These are phyloP conservation scores for Aythya baeri DNA, from an alignment of 2,113 vertebrate genomes.

Conservation along the genomic window DNA sequence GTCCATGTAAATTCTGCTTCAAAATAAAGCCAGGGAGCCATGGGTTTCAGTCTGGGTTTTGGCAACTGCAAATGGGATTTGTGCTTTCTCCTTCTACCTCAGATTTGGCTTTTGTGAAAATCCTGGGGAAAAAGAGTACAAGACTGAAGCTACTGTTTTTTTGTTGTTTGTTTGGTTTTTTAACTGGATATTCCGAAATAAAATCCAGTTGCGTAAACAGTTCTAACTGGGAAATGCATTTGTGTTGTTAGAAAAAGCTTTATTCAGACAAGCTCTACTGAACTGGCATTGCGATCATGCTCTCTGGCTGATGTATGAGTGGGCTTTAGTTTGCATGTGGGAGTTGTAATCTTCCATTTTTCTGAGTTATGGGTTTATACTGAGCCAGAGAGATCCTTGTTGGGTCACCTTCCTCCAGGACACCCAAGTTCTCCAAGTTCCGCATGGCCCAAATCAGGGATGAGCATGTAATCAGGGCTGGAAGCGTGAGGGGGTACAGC, in stretches of 20 bases:
- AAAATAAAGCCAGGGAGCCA: neutral
- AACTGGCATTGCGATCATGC: neutral
- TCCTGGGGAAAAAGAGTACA: neutral
- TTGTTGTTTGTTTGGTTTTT: neutral
- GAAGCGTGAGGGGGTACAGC: neutral
- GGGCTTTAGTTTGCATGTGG: neutral
- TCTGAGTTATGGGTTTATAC: neutral
- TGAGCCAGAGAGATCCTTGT: neutral
- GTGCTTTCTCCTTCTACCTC: neutral
- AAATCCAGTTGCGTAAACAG: neutral
- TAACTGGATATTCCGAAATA: neutral
- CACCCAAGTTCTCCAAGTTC: neutral
- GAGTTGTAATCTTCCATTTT: neutral
- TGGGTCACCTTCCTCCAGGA: neutral
- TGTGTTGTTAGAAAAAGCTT: neutral
- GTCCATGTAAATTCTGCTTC: neutral
- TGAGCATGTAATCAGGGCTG: neutral
- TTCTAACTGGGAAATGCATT: neutral
- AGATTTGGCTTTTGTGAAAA: neutral
- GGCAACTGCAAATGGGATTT: neutral
- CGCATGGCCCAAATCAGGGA: neutral
- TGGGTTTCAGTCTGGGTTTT: neutral
- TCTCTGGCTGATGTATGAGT: rapidly evolving
- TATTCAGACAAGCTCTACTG: neutral
- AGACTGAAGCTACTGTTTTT: neutral